Evolutionary conservation across 2,113 vertebrate genomes (phyloP).

Genomic region (Corapipo altera): DNA sequence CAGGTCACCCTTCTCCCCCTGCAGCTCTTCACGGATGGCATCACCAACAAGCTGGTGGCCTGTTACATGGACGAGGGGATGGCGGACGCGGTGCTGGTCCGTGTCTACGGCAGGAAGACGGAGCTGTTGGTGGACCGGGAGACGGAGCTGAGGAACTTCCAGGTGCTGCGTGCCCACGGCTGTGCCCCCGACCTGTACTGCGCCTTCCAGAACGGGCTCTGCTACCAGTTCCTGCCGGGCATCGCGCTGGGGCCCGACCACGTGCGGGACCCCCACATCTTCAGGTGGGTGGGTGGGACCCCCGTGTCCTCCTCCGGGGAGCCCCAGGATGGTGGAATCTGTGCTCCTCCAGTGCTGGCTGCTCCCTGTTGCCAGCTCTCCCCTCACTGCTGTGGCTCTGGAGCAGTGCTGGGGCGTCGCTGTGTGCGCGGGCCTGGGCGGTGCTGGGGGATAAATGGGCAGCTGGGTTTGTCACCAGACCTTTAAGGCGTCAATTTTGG

Average conservation of each 20-base stretch:
- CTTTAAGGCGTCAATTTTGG: neutral
- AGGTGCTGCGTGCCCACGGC: conserved; percentile 89
- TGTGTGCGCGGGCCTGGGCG: neutral
- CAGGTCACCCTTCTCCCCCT: neutral
- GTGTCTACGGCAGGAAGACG: conserved; percentile 91
- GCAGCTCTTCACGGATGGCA: conserved; percentile 93
- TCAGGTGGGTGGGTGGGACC: conserved; percentile 76
- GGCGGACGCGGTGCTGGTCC: conserved; percentile 88
- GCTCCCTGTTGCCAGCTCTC: neutral
- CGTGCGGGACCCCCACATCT: conserved; percentile 85
- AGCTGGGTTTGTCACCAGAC: rapidly evolving
- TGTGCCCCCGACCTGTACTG: conserved; percentile 96
- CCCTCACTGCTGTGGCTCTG: neutral
- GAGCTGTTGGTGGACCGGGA: conserved; percentile 95
- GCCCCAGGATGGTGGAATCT: rapidly evolving
- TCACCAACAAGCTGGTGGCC: conserved; percentile 96
- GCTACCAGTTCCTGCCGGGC: conserved; percentile 94
- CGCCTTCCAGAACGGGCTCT: conserved; percentile 94
- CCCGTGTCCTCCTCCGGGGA: rapidly evolving
- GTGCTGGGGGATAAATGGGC: neutral
- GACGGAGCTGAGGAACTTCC: conserved; percentile 94
- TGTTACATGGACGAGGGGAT: conserved; percentile 87
- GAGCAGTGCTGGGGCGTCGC: rapidly evolving
- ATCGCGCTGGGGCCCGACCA: conserved; percentile 88
- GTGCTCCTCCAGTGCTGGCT: neutral